Percentiles rank a stretch among this genome's conserved stretches.
Evolutionary conservation across 2,113 vertebrate species (phyloP).

Genomic region (Leptobrachium ailaonicum): DNA sequence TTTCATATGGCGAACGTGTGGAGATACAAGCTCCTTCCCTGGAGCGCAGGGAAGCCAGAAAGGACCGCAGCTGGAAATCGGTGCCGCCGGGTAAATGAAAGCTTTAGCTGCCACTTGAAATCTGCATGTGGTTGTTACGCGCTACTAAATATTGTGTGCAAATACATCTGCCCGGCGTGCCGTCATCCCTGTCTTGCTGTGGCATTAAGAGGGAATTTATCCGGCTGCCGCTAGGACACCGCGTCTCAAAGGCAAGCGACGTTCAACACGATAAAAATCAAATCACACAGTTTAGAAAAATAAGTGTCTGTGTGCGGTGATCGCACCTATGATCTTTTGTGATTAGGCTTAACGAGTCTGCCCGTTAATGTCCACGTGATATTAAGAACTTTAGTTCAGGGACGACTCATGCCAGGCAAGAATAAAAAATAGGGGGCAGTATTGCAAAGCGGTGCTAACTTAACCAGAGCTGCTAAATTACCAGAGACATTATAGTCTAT

Average conservation of each 20-base stretch:
- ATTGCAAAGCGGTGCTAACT: no score
- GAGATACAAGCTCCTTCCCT: not conserved
- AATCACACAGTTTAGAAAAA: not conserved
- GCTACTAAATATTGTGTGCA: not conserved
- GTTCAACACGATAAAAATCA: not conserved
- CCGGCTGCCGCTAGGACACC: not conserved
- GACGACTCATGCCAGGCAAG: no score
- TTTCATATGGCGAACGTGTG: not conserved
- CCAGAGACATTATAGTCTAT: no score
- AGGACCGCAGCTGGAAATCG: conserved; percentile 14
- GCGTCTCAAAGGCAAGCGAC: not conserved
- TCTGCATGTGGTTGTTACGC: conserved; percentile 12
- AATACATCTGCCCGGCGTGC: conserved; percentile 9
- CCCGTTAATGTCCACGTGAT: no score
- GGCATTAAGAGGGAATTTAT: not conserved
- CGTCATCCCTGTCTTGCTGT: not conserved
- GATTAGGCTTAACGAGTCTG: no score
- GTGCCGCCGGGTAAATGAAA: conserved; percentile 21
- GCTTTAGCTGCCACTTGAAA: conserved; percentile 1
- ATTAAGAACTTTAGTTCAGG: no score
- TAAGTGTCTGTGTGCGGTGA: no score
- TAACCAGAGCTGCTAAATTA: no score
- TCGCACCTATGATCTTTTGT: no score
- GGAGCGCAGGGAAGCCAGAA: not conserved
- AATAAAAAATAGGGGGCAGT: no score